These are phyloP conservation scores for Rhinolophus sinicus DNA, from an alignment of 2,113 vertebrate genomes.

Conservation along the genomic window DNA sequence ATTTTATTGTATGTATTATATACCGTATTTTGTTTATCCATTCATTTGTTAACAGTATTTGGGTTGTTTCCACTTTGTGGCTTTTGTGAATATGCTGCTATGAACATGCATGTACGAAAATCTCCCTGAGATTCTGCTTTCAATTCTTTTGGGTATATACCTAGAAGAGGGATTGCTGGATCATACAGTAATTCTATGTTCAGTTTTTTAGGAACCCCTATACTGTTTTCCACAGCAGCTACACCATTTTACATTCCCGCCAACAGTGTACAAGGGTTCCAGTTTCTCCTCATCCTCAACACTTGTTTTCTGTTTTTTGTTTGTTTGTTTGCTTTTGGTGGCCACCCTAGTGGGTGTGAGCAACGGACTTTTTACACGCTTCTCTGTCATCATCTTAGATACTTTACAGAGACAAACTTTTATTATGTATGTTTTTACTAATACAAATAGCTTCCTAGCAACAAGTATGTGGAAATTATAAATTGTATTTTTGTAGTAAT, in stretches of 20 bases:
- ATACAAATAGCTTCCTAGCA: not conserved
- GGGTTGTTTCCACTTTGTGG: not conserved
- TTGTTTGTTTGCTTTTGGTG: not conserved
- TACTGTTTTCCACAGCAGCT: not conserved
- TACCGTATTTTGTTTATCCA: not conserved
- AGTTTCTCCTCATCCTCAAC: not conserved
- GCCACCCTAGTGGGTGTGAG: not conserved
- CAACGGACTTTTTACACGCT: not conserved
- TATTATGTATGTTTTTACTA: not conserved
- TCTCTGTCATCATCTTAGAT: not conserved
- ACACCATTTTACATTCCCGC: not conserved
- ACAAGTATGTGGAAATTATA: not conserved
- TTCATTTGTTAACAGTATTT: not conserved
- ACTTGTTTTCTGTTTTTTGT: not conserved
- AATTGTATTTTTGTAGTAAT: not conserved
- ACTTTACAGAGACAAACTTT: not conserved
- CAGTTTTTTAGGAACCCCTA: not conserved
- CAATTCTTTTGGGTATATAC: not conserved
- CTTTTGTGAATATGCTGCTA: rapidly evolving
- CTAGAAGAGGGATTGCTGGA: not conserved
- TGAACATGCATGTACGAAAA: not conserved
- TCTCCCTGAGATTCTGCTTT: not conserved
- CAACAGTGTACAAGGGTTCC: not conserved
- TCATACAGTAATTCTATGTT: not conserved
- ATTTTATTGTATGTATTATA: not conserved